Percentiles rank a stretch among this genome's conserved stretches.
Evolutionary conservation across 1,140 invertebrate genomes (phyloP).

Genomic region (Lepidurus packardi): DNA sequence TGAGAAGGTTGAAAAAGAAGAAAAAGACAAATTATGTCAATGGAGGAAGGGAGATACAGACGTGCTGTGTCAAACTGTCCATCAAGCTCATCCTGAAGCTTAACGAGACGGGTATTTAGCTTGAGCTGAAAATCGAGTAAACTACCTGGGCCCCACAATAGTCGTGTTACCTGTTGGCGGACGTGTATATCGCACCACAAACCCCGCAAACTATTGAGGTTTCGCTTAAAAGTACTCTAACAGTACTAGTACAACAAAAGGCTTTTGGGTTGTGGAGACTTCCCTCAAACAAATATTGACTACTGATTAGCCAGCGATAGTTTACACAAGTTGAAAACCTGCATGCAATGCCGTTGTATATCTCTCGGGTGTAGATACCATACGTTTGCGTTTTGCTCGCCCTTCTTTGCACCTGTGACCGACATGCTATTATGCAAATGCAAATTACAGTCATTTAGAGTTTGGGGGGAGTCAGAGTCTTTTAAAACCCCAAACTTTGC

Average conservation of each 20-base stretch:
- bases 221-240: too few species aligned
- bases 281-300: not conserved
- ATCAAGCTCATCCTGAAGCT: slow-evolving; percentile 3
- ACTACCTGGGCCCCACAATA: not conserved
- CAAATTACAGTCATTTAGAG: too few species aligned
- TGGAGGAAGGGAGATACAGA: not conserved
- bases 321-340: not conserved
- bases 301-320: not conserved
- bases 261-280: not conserved
- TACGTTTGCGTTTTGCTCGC: not conserved
- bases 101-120: slow-evolving; percentile 6
- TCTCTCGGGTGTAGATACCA: not conserved
- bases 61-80: not conserved
- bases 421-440: too few species aligned
- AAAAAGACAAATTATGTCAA: not conserved
- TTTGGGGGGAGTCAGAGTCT: not conserved
- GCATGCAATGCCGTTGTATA: not conserved
- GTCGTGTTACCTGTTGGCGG: not conserved
- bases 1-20: not conserved
- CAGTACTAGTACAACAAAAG: not conserved
- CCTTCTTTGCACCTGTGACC: not conserved
- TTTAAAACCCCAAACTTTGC: not conserved
- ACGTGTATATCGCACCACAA: not conserved
- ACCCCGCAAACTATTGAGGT: too few species aligned
- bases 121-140: not conserved